These are phyloP conservation scores for Diarsia rubi DNA, from an alignment of 2,888 invertebrate species.

Conservation along the genomic window DNA sequence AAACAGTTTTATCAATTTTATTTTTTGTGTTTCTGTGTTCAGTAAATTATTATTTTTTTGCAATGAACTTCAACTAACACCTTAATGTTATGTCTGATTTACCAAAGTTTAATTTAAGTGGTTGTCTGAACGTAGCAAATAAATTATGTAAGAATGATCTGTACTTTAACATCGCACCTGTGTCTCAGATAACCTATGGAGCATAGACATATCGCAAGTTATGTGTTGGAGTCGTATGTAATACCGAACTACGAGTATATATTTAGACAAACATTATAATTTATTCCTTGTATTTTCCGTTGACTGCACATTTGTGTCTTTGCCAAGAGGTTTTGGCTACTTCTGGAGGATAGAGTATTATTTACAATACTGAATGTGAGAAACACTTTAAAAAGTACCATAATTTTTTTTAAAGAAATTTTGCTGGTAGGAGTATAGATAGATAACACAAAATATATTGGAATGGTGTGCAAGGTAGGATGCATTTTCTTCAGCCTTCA, in stretches of 20 bases:
- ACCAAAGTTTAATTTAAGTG: not conserved
- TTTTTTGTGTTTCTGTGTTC: not conserved
- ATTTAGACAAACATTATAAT: slow-evolving; percentile 13
- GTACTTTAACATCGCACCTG: not conserved
- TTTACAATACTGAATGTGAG: slow-evolving; percentile 29
- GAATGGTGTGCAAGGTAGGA: not conserved
- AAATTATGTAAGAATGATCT: too few species aligned
- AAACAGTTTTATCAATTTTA: not conserved
- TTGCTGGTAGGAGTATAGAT: not conserved
- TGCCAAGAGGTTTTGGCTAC: slow-evolving; percentile 63
- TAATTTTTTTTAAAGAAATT: not conserved
- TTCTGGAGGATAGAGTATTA: slow-evolving; percentile 34
- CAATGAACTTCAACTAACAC: not conserved
- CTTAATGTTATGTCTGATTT: not conserved
- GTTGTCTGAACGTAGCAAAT: not conserved
- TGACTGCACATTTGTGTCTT: slow-evolving; percentile 39
- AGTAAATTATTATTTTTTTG: not conserved
- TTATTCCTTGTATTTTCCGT: slow-evolving; percentile 24
- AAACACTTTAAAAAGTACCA: slow-evolving; percentile 8
- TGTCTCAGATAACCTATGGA: not conserved
- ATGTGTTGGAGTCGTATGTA: not conserved
- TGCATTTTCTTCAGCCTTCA: not conserved
- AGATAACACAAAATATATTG: slow-evolving; percentile 14
- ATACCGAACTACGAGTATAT: too few species aligned
- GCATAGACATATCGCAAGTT: not conserved